These are phyloP conservation scores for Champsocephalus esox DNA, from an alignment of 2,797 vertebrate species.

Conservation along the genomic window DNA sequence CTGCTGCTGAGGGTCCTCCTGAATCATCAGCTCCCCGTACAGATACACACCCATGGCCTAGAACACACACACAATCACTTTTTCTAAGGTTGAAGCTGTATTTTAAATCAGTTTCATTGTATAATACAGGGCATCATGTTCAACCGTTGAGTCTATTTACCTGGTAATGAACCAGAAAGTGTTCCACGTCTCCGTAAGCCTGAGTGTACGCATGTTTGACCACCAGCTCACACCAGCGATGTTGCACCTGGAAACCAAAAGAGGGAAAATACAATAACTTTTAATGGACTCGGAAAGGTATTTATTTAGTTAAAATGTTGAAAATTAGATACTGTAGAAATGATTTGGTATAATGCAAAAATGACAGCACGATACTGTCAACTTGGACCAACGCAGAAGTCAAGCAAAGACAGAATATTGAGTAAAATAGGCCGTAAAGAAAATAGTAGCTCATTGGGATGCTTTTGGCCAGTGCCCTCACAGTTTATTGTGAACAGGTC, in stretches of 20 bases:
- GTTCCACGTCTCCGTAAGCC: slow-evolving; percentile 89
- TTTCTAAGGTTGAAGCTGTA: neutral
- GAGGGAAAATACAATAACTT: neutral
- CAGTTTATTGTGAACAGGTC: slow-evolving; percentile 13
- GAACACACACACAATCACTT: slow-evolving; percentile 41
- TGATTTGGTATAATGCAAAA: neutral
- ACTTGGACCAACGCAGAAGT: no score
- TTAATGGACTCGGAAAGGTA: neutral
- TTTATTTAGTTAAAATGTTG: neutral
- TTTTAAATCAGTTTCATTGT: neutral
- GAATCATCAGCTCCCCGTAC: slow-evolving; percentile 97
- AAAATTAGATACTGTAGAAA: neutral
- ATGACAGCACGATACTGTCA: neutral
- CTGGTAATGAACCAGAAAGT: slow-evolving; percentile 92
- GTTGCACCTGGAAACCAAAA: slow-evolving; percentile 86
- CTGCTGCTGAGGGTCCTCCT: slow-evolving; percentile 91
- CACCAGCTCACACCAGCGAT: slow-evolving; percentile 97
- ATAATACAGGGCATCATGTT: neutral
- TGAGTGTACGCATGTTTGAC: slow-evolving; percentile 87
- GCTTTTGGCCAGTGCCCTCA: slow-evolving; percentile 7
- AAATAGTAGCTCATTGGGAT: neutral
- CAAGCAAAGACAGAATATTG: no score
- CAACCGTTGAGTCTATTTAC: slow-evolving; percentile 70
- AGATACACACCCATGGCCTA: slow-evolving; percentile 98
- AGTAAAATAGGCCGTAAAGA: no score